phyloP scores from a whole-genome alignment of 2,113 vertebrate species.

The Grus americana region DNA sequence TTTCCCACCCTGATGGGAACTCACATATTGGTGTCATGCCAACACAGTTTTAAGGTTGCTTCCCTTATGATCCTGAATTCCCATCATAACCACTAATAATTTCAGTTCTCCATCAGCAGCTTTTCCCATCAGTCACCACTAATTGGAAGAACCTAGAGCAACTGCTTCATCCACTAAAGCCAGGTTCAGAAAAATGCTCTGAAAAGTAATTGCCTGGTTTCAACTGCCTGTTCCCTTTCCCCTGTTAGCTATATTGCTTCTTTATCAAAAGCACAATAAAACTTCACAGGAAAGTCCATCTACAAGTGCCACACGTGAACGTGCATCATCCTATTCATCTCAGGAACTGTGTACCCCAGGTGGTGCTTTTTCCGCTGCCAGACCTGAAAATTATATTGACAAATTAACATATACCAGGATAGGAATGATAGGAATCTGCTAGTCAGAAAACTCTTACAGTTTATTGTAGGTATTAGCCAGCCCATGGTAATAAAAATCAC shows the following conservation, averaged over 20 bases:
- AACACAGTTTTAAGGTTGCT: not conserved
- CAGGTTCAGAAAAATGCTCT: not conserved
- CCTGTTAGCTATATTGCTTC: not conserved
- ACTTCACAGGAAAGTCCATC: not conserved
- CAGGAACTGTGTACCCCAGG: not conserved
- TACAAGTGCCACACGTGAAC: not conserved
- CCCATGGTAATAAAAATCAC: not conserved
- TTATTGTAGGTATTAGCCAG: not conserved
- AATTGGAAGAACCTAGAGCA: not conserved
- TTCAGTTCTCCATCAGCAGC: not conserved
- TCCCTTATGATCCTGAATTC: not conserved
- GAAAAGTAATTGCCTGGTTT: not conserved
- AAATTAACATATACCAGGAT: not conserved
- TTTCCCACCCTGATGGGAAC: not conserved
- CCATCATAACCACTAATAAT: not conserved
- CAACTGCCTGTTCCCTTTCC: not conserved
- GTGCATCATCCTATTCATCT: not conserved
- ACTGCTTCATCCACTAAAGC: not conserved
- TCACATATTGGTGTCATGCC: not conserved
- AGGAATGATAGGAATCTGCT: not conserved
- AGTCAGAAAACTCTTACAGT: not conserved
- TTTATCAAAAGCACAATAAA: constrained; percentile 1
- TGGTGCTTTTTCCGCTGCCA: not conserved
- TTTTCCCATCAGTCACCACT: not conserved
- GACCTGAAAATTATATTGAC: not conserved